These are phyloP conservation scores for Callocephalon fimbriatum DNA, from an alignment of 2,113 vertebrate species.

Conservation along the genomic window DNA sequence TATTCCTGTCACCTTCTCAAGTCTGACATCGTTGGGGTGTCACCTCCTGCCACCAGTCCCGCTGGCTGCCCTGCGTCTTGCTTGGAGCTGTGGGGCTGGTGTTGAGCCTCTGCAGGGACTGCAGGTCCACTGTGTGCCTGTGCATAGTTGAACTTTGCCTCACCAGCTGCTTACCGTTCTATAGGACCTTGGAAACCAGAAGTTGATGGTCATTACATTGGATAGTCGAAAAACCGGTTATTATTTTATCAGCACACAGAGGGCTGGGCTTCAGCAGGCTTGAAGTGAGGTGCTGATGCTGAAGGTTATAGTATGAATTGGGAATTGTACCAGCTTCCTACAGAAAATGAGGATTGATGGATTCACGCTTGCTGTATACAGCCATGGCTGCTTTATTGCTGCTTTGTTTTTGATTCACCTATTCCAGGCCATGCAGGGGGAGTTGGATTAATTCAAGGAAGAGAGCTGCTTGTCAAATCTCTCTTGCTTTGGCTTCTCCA, in stretches of 20 bases:
- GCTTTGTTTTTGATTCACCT: fast-evolving
- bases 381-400: background rate
- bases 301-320: fast-evolving
- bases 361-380: background rate
- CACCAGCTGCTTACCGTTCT: background rate
- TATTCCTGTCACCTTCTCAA: background rate
- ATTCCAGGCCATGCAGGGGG: background rate
- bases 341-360: background rate
- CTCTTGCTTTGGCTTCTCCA: background rate
- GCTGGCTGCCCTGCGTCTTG: fast-evolving
- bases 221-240: background rate
- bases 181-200: background rate
- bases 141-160: background rate
- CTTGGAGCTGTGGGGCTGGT: background rate
- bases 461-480: background rate
- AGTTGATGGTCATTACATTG: background rate
- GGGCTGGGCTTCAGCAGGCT: background rate
- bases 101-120: background rate
- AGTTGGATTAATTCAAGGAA: background rate
- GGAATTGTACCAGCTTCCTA: background rate
- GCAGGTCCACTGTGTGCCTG: background rate
- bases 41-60: background rate
- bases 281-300: background rate
- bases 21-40: background rate
- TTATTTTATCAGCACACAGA: background rate